A percentile compares a stretch with the other conserved stretches of the same genome.
phyloP scores from a whole-genome alignment of 1,140 invertebrate genomes.

The Drosophila busckii region DNA sequence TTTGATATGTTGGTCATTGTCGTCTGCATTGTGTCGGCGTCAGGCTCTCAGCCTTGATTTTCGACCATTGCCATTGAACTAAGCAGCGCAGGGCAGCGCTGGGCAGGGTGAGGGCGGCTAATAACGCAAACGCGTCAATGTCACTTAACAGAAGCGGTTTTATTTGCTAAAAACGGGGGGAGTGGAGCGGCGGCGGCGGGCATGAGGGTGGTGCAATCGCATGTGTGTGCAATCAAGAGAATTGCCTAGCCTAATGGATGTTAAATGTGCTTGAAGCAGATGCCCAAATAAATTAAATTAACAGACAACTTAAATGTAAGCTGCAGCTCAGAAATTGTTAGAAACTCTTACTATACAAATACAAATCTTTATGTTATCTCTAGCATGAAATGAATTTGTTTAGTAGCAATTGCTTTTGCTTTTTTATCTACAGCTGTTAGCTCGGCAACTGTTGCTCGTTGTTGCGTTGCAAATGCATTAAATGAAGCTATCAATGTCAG shows the following conservation, averaged over 20 bases:
- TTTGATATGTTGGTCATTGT: conserved; percentile 62
- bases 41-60: conserved; percentile 30
- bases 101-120: conserved; percentile 6
- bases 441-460: conserved; percentile 53
- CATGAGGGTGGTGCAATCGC: conserved; percentile 3
- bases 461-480: conserved; percentile 63
- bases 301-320: conserved; percentile 20
- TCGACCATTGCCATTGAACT: conserved; percentile 5
- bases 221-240: conserved; percentile 68
- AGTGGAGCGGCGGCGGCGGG: conserved; percentile 15
- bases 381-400: too few relatives aligned
- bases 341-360: too few relatives aligned
- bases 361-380: too few relatives aligned
- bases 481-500: conserved; percentile 64
- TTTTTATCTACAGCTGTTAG: conserved; percentile 5
- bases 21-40: conserved; percentile 30
- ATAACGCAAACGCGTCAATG: conserved; percentile 36
- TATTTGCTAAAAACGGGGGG: not conserved
- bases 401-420: not conserved
- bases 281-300: conserved; percentile 77
- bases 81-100: not conserved
- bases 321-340: not conserved
- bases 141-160: conserved; percentile 3
- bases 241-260: conserved; percentile 73
- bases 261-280: conserved; percentile 74